These are phyloP conservation scores for Phocides pigmalion DNA, from an alignment of 1,140 invertebrate genomes.

Conservation along the genomic window DNA sequence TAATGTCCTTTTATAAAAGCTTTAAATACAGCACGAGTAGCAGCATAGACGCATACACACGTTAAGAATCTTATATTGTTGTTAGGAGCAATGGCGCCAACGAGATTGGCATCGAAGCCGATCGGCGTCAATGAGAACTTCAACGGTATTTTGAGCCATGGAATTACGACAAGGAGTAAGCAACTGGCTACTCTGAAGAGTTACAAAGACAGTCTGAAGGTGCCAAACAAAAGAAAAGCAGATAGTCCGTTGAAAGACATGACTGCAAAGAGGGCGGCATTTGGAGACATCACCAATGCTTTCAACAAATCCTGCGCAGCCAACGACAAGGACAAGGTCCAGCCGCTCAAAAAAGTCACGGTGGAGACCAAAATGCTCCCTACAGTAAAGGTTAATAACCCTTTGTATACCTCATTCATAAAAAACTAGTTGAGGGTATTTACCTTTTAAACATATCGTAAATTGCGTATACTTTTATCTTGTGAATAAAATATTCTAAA, in stretches of 20 bases:
- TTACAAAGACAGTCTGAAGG: slow-evolving; percentile 67
- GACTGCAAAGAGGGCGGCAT: slow-evolving; percentile 87
- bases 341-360: slow-evolving; percentile 80
- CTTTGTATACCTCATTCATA: slow-evolving; percentile 31
- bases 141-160: slow-evolving; percentile 67
- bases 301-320: slow-evolving; percentile 68
- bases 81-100: slow-evolving; percentile 85
- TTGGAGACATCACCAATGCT: slow-evolving; percentile 91
- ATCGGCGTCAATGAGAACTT: slow-evolving; percentile 79
- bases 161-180: slow-evolving; percentile 77
- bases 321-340: slow-evolving; percentile 67
- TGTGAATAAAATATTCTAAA: no score
- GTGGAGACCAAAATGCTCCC: slow-evolving; percentile 82
- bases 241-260: slow-evolving; percentile 84
- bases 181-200: slow-evolving; percentile 74
- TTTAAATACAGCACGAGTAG: neutral
- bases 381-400: slow-evolving; percentile 75
- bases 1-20: neutral
- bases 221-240: slow-evolving; percentile 84
- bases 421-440: slow-evolving; percentile 47
- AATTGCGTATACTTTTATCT: neutral
- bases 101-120: slow-evolving; percentile 79
- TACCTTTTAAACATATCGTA: slow-evolving; percentile 3
- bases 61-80: slow-evolving; percentile 49
- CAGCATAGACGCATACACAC: slow-evolving; percentile 47